These are phyloP conservation scores for Allophyes oxyacanthae DNA, from an alignment of 2,888 invertebrate species.

Conservation along the genomic window DNA sequence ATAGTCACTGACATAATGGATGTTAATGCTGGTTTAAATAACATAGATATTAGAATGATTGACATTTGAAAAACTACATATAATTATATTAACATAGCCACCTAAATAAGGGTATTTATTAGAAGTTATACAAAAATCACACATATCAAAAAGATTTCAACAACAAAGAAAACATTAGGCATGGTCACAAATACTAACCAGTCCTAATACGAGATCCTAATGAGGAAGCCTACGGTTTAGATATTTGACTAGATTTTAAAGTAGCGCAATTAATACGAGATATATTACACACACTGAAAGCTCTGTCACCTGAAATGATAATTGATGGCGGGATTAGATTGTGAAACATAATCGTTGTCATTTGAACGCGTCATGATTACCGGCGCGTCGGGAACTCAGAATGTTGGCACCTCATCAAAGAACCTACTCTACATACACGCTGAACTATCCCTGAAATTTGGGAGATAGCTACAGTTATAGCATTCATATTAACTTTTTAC, in stretches of 20 bases:
- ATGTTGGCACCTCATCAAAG: slow-evolving; percentile 71
- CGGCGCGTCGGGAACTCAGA: slow-evolving; percentile 47
- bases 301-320: slow-evolving; percentile 21
- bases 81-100: slow-evolving; percentile 2
- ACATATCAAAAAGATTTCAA: background rate
- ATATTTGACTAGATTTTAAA: no score
- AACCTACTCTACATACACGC: slow-evolving; percentile 32
- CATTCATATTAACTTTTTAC: slow-evolving; percentile 20
- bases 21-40: slow-evolving; percentile 17
- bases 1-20: slow-evolving; percentile 11
- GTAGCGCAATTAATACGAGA: no score
- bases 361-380: slow-evolving; percentile 31
- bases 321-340: slow-evolving; percentile 31
- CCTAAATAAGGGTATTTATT: background rate
- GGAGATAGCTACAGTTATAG: slow-evolving; percentile 39
- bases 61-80: background rate
- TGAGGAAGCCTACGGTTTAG: no score
- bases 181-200: background rate
- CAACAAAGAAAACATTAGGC: background rate
- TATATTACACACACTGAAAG: slow-evolving; percentile 9
- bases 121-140: background rate
- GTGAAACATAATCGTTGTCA: slow-evolving; percentile 34
- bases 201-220: no score
- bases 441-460: slow-evolving; percentile 44
- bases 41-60: background rate